Evolutionary conservation across 1,140 invertebrate genomes (phyloP).

Genomic region (Apis laboriosa): DNA sequence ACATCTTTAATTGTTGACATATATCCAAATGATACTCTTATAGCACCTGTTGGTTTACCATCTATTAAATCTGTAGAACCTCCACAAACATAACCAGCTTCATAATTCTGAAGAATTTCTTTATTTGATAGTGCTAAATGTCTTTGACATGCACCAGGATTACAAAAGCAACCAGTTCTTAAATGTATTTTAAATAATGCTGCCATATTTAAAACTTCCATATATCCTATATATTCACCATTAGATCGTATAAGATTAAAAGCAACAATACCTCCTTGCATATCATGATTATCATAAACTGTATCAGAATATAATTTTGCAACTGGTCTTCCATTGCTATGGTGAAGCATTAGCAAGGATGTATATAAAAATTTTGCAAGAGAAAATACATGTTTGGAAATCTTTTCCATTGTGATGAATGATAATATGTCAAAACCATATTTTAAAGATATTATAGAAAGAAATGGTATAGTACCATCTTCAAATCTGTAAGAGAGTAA

Average conservation of each 20-base stretch:
- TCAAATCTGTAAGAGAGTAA: slow-evolving; percentile 88
- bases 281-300: slow-evolving; percentile 83
- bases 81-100: slow-evolving; percentile 95
- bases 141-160: slow-evolving; percentile 96
- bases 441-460: slow-evolving; percentile 90
- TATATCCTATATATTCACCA: slow-evolving; percentile 92
- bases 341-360: slow-evolving; percentile 84
- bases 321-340: slow-evolving; percentile 88
- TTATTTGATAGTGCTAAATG: slow-evolving; percentile 87
- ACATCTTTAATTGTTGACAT: slow-evolving; percentile 90
- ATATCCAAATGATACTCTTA: slow-evolving; percentile 97
- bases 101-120: slow-evolving; percentile 89
- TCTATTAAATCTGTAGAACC: slow-evolving; percentile 94
- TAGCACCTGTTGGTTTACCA: slow-evolving; percentile 94
- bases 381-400: slow-evolving; percentile 88
- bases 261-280: slow-evolving; percentile 93
- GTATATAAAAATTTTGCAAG: slow-evolving; percentile 89
- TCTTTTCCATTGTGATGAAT: slow-evolving; percentile 84
- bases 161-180: slow-evolving; percentile 97
- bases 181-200: slow-evolving; percentile 92
- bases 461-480: slow-evolving; percentile 95
- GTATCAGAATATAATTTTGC: slow-evolving; percentile 88
- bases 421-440: slow-evolving; percentile 89
- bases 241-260: slow-evolving; percentile 92
- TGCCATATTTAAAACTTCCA: slow-evolving; percentile 94